phyloP scores from a whole-genome alignment of 2,888 invertebrate genomes.

The Tinea pellionella region DNA sequence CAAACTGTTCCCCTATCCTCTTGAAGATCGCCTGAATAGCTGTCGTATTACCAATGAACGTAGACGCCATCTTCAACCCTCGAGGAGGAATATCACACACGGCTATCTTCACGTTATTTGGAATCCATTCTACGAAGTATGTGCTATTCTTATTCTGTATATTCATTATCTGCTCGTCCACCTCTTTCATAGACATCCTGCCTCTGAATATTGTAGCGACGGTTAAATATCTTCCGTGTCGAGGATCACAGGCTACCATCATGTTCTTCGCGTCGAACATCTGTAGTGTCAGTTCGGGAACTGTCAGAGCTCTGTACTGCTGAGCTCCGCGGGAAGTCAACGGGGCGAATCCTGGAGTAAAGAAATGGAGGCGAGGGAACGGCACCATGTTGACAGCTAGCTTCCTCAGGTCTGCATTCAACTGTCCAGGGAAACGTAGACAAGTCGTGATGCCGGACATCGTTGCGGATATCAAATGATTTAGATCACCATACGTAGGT shows the following conservation, averaged over 20 bases:
- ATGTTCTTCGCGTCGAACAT: constrained; percentile 78
- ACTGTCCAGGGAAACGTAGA: constrained; percentile 72
- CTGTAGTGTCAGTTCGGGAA: constrained; percentile 83
- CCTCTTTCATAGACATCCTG: constrained; percentile 94
- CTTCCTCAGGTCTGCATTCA: constrained; percentile 57
- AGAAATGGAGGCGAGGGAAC: constrained; percentile 74
- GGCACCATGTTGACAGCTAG: constrained; percentile 66
- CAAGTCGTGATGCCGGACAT: constrained; percentile 91
- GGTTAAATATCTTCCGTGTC: constrained; percentile 89
- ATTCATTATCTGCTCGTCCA: constrained; percentile 81
- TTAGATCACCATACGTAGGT: constrained; percentile 83
- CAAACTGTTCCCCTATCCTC: constrained; percentile 86
- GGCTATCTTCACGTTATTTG: constrained; percentile 82
- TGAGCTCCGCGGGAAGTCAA: constrained; percentile 84
- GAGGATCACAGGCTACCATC: constrained; percentile 93
- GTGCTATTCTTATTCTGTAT: constrained; percentile 83
- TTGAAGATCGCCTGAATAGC: constrained; percentile 90
- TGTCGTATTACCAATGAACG: constrained; percentile 88
- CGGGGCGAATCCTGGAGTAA: constrained; percentile 73
- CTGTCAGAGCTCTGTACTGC: constrained; percentile 89
- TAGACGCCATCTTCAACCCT: constrained; percentile 86
- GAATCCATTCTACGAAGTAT: constrained; percentile 86
- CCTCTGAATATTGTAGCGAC: constrained; percentile 92
- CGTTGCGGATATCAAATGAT: constrained; percentile 84
- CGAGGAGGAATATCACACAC: constrained; percentile 83